Base-by-base conservation (phyloP, 2,888 invertebrate species). In the Lasioglossum figueresi region DNA sequence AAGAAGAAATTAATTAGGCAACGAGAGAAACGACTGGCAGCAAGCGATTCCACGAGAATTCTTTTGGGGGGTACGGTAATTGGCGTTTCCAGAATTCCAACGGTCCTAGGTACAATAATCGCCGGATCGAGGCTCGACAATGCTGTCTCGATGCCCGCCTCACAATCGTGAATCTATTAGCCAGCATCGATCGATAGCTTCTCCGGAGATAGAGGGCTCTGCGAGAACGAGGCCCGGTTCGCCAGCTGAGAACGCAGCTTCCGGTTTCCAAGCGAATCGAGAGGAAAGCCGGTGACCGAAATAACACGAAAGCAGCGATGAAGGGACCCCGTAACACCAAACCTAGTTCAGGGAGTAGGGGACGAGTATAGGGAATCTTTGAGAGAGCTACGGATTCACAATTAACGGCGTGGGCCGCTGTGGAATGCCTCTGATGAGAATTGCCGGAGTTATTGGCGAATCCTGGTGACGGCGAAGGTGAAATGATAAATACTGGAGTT, bases 1-100 rank as follows among this genome's bases (percentile, higher is more conserved):
- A 31, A 31, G 70, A 37, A 71, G 70, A 40, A 85, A 85, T 85
- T 85, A 85, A 85, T 85, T 85, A 84, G 74, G 76, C 85, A 68
- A 74, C 23, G 71, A 71, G 27, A 40, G 66, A 19, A 12, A 66
- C 23, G 73, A 27, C 6, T 43, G 37, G 63, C 19, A 76, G 27
- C 1, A 10, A 52, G 52, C 66, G 71, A 76, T 76, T 45, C 75
- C 45, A n/a, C 66, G 8, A 27, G 72, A 72, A 76, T 68, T 76
- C 71, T 73, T 73, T 76, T 59, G 3, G 16, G 23, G 27, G 45
- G 34, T 70, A 84, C 78, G 77, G 3, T 76, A 78, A 81, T 78
- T 85, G 71, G 40, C 52, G 77, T 82, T 79, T 86, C 74, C 71
- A 66, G 74, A 86, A 86, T 85, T 86, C 77, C 76, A 79, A 31